Conservation (phyloP, 2,113 vertebrate genomes). For the Microtus montanus region DNA sequence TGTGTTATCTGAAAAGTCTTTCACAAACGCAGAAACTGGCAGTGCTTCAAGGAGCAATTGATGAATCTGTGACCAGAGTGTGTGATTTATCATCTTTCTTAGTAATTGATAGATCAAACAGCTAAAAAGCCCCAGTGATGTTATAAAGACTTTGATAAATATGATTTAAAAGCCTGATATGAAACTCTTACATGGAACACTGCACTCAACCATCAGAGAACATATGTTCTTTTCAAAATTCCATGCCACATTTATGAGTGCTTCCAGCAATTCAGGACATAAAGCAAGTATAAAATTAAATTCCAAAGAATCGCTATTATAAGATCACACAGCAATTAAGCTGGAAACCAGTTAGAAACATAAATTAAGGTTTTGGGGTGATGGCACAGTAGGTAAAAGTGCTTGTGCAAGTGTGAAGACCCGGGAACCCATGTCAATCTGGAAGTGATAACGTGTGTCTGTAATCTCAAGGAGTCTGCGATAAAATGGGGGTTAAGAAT, state of each 20-base stretch:
- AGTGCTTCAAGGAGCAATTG: constrained; percentile 60
- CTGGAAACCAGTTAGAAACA: constrained; percentile 33
- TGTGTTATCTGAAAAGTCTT: constrained; percentile 64
- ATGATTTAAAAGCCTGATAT: constrained; percentile 18
- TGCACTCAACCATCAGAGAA: background rate
- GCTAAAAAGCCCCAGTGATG: constrained; percentile 34
- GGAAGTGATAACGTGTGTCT: background rate
- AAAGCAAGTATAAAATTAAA: constrained; percentile 1
- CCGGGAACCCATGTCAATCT: background rate
- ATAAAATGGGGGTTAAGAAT: background rate
- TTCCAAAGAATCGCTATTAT: background rate
- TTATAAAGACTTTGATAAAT: constrained; percentile 65
- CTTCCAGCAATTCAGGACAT: background rate
- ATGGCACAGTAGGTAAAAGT: background rate
- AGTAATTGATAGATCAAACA: constrained; percentile 61
- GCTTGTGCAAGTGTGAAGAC: too few species aligned
- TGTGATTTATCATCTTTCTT: constrained; percentile 40
- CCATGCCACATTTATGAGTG: background rate
- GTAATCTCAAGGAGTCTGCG: background rate
- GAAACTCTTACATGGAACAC: background rate
- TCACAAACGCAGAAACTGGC: constrained; percentile 55
- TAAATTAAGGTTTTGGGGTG: background rate
- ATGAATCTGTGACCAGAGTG: constrained; percentile 58
- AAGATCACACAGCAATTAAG: constrained; percentile 2
- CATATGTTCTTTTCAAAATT: background rate